Evolutionary conservation across 2,888 invertebrate species (phyloP), one percentile per base, ranked within the genome.

Genomic region (Orthosia gracilis): DNA sequence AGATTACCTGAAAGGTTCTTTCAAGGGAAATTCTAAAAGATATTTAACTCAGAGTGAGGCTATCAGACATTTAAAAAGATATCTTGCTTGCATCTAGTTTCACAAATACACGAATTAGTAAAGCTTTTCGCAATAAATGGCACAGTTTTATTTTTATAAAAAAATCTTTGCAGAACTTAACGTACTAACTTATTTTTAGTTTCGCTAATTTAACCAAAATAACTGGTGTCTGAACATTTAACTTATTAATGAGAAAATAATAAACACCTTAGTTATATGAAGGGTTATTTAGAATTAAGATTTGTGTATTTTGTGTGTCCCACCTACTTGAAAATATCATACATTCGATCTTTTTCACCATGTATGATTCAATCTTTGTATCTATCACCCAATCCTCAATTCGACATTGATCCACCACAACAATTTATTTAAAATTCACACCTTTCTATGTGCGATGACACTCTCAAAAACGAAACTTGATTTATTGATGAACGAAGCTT

Each of bases 41-140:
- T 47, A 17, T 23, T 69, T 40, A 17, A 52, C 45, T 52, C 13
- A 59, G 13, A 31, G n/a, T 47, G 31, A 47, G 50, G 0, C 17
- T 47, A 3, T 11, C 15, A 55, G 26, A 17, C 31, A 13, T 31
- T 21, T 0, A 17, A 40, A 31, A 63, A 65, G 69, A 40, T 47
- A 40, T 54, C 78, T 64, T 54, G 80, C 74, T 65, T 64, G 69
- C 85, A 81, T 71, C 69, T 71, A 65, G 74, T 70, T 65, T 55
- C 73, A 76, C 71, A 26, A 57, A n/a, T n/a, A 69, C 73, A 69
- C 78, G 62, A 68, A 74, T 58, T 84, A 74, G 66, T 18, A 69
- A 65, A 31, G 85, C 88, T 88, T 88, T 0, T 49, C 40, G 71
- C 76, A 69, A 71, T 72, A 62, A 87, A 82, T 85, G 76, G 85